phyloP scores from a whole-genome alignment of 2,113 vertebrate genomes.

The Scytalopus superciliaris region DNA sequence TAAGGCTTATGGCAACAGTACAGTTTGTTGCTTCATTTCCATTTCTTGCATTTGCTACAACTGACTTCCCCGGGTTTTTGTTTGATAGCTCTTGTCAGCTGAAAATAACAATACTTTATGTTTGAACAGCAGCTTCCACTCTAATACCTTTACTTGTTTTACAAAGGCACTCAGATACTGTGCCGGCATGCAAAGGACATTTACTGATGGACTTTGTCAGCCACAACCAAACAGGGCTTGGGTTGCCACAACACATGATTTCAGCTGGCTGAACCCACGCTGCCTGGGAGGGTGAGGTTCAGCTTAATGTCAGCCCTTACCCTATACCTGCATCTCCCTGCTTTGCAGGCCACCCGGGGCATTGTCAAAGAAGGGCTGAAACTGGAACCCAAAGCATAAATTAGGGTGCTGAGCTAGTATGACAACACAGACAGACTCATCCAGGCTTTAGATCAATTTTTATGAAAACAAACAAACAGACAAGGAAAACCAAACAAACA shows the following conservation, averaged over 20 bases:
- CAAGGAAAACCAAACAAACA: not conserved
- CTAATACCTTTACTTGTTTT: not conserved
- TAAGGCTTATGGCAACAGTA: too few relatives aligned
- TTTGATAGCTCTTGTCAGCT: not conserved
- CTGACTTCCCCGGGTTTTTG: not conserved
- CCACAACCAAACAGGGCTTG: not conserved
- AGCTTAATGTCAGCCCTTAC: not conserved
- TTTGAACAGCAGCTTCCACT: not conserved
- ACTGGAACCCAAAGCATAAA: not conserved
- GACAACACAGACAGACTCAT: not conserved
- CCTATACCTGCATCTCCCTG: not conserved
- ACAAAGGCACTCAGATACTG: not conserved
- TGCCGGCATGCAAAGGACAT: not conserved
- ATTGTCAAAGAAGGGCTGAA: not conserved
- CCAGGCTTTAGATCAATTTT: not conserved
- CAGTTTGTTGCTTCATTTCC: not conserved
- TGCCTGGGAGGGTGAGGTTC: not conserved
- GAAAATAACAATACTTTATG: slow-evolving; percentile 14
- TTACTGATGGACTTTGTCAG: not conserved
- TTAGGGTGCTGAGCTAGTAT: too few relatives aligned
- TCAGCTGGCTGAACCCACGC: not conserved
- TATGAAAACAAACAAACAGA: not conserved
- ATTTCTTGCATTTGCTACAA: not conserved
- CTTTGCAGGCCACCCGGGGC: not conserved
- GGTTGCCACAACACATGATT: not conserved